Evolutionary conservation across 2,888 invertebrate species (phyloP).

Genomic region (Nudaria mundana): DNA sequence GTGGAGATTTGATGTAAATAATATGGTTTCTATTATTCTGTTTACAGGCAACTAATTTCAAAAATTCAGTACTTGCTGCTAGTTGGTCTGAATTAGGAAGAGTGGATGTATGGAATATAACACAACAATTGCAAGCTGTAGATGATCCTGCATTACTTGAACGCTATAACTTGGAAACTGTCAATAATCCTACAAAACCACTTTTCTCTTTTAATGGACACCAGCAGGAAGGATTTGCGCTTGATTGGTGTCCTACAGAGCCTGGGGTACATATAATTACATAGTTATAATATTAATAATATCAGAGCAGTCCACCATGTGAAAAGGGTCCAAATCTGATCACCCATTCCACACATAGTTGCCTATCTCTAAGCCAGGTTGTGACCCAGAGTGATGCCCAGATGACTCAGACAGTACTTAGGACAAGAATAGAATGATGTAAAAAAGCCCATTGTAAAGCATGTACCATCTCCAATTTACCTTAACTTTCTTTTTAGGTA

Average conservation of each 20-base stretch:
- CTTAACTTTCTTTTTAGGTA: conserved; percentile 81
- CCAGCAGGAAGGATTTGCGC: conserved; percentile 94
- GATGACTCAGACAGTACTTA: no score
- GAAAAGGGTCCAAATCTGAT: no score
- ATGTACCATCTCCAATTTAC: no score
- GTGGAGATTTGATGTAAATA: no score
- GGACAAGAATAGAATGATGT: no score
- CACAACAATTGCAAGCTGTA: conserved; percentile 89
- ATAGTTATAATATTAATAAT: no score
- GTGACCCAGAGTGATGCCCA: no score
- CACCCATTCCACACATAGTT: no score
- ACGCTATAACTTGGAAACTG: conserved; percentile 83
- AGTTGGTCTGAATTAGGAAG: conserved; percentile 97
- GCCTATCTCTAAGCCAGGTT: no score
- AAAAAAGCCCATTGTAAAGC: no score
- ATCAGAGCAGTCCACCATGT: no score
- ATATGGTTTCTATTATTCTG: no score
- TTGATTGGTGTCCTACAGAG: conserved; percentile 94
- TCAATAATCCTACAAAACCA: conserved; percentile 82
- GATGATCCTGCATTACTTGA: conserved; percentile 85
- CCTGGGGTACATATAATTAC: conserved; percentile 82
- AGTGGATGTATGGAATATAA: conserved; percentile 96
- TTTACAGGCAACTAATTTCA: conserved; percentile 81
- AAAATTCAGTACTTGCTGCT: conserved; percentile 88
- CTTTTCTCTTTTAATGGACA: conserved; percentile 95